phyloP scores from a whole-genome alignment of 2,888 invertebrate genomes.

The Stenotaenia linearis region DNA sequence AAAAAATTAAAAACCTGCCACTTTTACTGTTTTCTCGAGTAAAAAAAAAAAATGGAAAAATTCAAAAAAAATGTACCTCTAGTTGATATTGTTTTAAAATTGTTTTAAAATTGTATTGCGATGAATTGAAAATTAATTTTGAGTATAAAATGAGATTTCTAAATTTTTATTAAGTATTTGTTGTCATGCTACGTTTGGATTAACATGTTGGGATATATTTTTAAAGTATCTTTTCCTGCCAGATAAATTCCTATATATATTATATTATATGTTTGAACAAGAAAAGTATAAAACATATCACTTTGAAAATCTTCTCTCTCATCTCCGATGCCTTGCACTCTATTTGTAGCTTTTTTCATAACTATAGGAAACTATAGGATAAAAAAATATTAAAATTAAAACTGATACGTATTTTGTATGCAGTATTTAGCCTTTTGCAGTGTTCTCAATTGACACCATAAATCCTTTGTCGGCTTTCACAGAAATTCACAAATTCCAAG shows the following conservation, averaged over 20 bases:
- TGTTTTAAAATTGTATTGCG: not conserved
- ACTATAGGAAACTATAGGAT: not conserved
- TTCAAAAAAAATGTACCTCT: not conserved
- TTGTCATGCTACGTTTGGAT: not conserved
- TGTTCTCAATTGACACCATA: not conserved
- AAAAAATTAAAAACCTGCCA: not conserved
- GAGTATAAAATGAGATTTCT: not conserved
- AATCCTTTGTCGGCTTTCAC: not conserved
- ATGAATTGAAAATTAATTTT: not conserved
- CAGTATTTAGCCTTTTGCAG: not conserved
- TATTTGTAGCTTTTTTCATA: conserved; percentile 13
- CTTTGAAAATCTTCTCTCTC: conserved; percentile 7
- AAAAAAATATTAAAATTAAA: not conserved
- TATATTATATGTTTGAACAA: not conserved
- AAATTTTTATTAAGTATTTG: not conserved
- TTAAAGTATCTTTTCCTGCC: conserved; percentile 10
- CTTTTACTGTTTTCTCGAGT: not conserved
- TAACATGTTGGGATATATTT: not conserved
- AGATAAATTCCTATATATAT: not conserved
- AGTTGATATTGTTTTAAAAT: not conserved
- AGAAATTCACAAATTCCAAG: not conserved
- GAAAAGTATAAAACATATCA: conserved; percentile 11
- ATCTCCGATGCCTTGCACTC: conserved; percentile 26
- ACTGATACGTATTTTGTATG: conserved; percentile 24
- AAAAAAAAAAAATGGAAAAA: not conserved